Percentiles rank a stretch among this genome's conserved stretches.
These are phyloP conservation scores for Helicoverpa armigera DNA, from an alignment of 1,140 invertebrate genomes.

Conservation along the genomic window DNA sequence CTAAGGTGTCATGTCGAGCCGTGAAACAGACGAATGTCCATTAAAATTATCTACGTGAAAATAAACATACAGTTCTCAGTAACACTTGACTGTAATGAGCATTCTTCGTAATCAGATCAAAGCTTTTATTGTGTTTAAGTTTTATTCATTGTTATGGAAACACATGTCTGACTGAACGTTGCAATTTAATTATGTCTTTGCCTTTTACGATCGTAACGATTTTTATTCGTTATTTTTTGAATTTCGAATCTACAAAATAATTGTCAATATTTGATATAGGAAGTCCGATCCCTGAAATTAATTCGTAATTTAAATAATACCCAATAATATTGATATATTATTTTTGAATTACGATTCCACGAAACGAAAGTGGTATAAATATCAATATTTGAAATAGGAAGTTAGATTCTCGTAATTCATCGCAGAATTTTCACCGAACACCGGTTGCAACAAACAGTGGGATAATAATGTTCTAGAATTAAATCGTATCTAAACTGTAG, in stretches of 20 bases:
- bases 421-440: slow-evolving; percentile 20
- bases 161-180: slow-evolving; percentile 2
- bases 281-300: slow-evolving; percentile 54
- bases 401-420: slow-evolving; percentile 57
- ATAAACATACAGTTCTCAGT: slow-evolving; percentile 49
- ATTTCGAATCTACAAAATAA: slow-evolving; percentile 47
- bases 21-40: slow-evolving; percentile 51
- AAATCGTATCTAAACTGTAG: slow-evolving; percentile 81
- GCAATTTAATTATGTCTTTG: slow-evolving; percentile 2
- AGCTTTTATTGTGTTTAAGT: slow-evolving; percentile 42
- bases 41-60: slow-evolving; percentile 53
- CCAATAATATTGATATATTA: neutral
- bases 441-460: slow-evolving; percentile 61
- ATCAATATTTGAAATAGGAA: slow-evolving; percentile 42
- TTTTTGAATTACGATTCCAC: slow-evolving; percentile 43
- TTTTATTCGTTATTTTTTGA: neutral
- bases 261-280: slow-evolving; percentile 36
- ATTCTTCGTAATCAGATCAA: slow-evolving; percentile 47
- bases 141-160: slow-evolving; percentile 32
- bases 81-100: slow-evolving; percentile 41
- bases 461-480: slow-evolving; percentile 83
- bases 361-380: slow-evolving; percentile 10
- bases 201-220: no score
- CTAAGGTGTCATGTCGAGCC: slow-evolving; percentile 48
- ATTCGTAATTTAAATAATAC: neutral